These are phyloP conservation scores for Limulus polyphemus DNA, from an alignment of 2,888 invertebrate genomes.

Conservation along the genomic window DNA sequence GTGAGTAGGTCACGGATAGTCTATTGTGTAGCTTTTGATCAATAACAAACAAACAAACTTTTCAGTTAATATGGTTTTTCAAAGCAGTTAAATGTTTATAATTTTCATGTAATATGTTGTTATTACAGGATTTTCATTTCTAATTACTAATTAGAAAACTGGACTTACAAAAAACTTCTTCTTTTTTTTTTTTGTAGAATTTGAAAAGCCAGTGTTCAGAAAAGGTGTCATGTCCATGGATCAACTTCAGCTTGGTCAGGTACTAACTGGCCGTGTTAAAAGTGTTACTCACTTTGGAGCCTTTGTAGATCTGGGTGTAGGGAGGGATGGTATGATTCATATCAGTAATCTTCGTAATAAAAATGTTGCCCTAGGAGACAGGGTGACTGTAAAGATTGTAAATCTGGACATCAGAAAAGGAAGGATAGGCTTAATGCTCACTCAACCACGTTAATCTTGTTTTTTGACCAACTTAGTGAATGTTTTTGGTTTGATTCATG, in stretches of 20 bases:
- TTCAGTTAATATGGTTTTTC: too few species aligned
- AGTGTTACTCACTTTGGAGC: conserved; percentile 83
- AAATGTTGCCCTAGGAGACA: conserved; percentile 12
- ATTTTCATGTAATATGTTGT: too few species aligned
- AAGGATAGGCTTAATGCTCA: conserved; percentile 5
- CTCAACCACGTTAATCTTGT: too few species aligned
- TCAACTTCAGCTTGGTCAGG: conserved; percentile 35
- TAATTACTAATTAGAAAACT: too few species aligned
- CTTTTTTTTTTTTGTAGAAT: conserved; percentile 33
- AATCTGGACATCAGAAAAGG: conserved; percentile 9
- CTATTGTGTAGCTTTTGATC: too few species aligned
- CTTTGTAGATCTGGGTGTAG: conserved; percentile 59
- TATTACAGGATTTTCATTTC: too few species aligned
- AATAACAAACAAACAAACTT: too few species aligned
- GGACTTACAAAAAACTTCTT: conserved; percentile 1
- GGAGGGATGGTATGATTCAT: conserved; percentile 22
- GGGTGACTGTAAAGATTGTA: conserved; percentile 9
- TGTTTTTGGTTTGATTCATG: too few species aligned
- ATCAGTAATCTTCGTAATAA: conserved; percentile 12
- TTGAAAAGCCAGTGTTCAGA: conserved; percentile 59
- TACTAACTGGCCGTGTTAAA: conserved; percentile 53
- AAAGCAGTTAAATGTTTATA: too few species aligned
- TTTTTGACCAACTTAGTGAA: too few species aligned
- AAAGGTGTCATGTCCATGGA: conserved; percentile 52
- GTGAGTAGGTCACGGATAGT: too few species aligned